Evolutionary conservation across 2,888 invertebrate species (phyloP), one percentile per base, ranked within the genome.

Genomic region (Heliconius ethilla): DNA sequence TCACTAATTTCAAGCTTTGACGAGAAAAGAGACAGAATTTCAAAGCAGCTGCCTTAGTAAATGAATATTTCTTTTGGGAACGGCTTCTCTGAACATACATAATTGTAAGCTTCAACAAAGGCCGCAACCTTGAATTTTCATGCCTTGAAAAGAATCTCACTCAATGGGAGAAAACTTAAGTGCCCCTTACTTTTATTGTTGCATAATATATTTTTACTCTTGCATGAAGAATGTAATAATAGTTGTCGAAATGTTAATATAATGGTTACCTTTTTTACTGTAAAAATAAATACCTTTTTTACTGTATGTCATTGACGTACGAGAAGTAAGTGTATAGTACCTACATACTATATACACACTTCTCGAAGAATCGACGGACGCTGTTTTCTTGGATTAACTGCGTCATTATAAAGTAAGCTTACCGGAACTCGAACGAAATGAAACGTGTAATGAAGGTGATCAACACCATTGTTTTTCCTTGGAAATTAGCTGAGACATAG

Each of bases 1-100:
- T 74, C 65, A n/a, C 65, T 65, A 63, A 74, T 65, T 74, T 65
- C 22, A 27, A 74, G 74, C 63, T 74, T 74, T 74, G 74, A 74
- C 65, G 25, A 59, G 33, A 72, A 59, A 59, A 59, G 72, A 72
- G 55, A n/a, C 45, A 45, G 63, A 74, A 63, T 74, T 63, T 74
- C 40, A 74, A 74, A 74, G 45, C 74, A 72, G 59, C 59, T 72
- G 74, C 62, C 27, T 45, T 22, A 22, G 45, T 65, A 74, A 37
- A 40, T 40, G 74, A 74, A 74, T 74, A 65, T 22, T 74, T 74
- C 74, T 63, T 74, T 74, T 74, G 63, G 40, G 63, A 74, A 65
- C 63, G 45, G 62, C 18, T 45, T 45, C 74, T 45, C 45, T 74
- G 29, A 37, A 74, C 45, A 65, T 65, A 74, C 74, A 74, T 29